Evolutionary conservation across 2,888 invertebrate genomes (phyloP).

Genomic region (Megamerina dolium): DNA sequence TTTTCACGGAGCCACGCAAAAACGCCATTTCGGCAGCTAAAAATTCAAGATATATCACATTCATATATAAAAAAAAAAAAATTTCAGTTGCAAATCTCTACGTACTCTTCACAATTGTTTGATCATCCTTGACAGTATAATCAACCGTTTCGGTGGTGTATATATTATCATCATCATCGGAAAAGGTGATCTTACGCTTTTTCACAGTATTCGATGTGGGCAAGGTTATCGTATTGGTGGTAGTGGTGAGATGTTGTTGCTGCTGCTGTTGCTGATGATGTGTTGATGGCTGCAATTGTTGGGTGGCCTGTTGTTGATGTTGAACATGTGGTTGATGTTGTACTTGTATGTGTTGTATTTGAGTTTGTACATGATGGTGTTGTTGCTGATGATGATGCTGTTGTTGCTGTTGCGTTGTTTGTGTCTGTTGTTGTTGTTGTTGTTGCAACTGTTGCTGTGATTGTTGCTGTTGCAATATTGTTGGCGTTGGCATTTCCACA

Average conservation of each 20-base stretch:
- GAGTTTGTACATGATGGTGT: slow-evolving; percentile 42
- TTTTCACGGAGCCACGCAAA: slow-evolving; percentile 51
- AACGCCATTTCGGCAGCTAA: slow-evolving; percentile 49
- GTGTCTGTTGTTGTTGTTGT: slow-evolving; percentile 23
- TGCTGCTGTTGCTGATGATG: slow-evolving; percentile 25
- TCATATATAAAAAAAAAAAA: not conserved
- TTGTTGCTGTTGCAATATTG: slow-evolving; percentile 34
- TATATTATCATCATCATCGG: slow-evolving; percentile 47
- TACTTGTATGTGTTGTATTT: slow-evolving; percentile 42
- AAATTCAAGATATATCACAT: slow-evolving; percentile 6
- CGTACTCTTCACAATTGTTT: slow-evolving; percentile 42
- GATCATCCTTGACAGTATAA: slow-evolving; percentile 41
- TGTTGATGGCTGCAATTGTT: slow-evolving; percentile 14
- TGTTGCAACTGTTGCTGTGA: slow-evolving; percentile 26
- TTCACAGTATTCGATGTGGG: slow-evolving; percentile 29
- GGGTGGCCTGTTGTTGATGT: slow-evolving; percentile 16
- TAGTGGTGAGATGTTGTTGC: slow-evolving; percentile 28
- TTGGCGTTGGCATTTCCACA: slow-evolving; percentile 42
- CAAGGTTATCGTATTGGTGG: slow-evolving; percentile 33
- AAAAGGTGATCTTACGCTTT: slow-evolving; percentile 47
- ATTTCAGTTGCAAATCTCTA: not conserved
- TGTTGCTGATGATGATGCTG: slow-evolving; percentile 26
- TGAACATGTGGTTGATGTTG: slow-evolving; percentile 30
- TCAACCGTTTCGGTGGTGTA: slow-evolving; percentile 47
- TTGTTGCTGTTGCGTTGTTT: slow-evolving; percentile 24